Percentiles rank a stretch among this genome's conserved stretches.
Evolutionary conservation across 2,113 vertebrate genomes (phyloP).

Genomic region (Platichthys stellatus): DNA sequence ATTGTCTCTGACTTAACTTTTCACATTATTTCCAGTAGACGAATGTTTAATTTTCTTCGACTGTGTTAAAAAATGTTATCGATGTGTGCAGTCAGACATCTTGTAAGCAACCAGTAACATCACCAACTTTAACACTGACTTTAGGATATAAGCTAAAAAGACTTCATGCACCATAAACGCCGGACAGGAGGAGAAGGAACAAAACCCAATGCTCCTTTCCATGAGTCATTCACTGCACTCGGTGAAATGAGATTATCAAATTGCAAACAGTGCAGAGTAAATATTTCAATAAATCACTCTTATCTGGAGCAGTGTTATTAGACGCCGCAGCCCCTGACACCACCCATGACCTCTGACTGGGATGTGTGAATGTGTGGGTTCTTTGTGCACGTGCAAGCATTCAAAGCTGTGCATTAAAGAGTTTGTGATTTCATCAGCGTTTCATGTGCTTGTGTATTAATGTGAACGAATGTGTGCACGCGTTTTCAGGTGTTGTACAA

Average conservation of each 20-base stretch:
- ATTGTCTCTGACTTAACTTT: too few species aligned
- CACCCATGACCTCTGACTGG: conserved; percentile 22
- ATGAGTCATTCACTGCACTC: conserved; percentile 23
- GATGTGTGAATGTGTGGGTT: not conserved
- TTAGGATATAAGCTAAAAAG: not conserved
- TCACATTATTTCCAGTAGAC: not conserved
- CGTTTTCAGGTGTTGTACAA: conserved; percentile 91
- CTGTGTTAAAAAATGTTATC: not conserved
- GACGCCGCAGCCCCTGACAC: conserved; percentile 23
- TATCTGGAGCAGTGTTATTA: conserved; percentile 36
- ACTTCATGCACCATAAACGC: not conserved
- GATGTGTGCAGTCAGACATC: not conserved
- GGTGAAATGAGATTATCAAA: conserved; percentile 47
- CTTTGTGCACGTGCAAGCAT: too few species aligned
- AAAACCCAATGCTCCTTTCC: not conserved
- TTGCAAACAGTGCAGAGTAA: conserved; percentile 57
- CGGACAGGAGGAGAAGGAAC: conserved; percentile 6
- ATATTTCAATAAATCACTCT: conserved; percentile 52
- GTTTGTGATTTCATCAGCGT: not conserved
- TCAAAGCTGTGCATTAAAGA: too few species aligned
- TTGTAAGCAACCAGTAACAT: too few species aligned
- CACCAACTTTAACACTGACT: not conserved
- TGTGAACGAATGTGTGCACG: not conserved
- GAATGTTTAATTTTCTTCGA: too few species aligned
- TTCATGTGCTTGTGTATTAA: not conserved